Evolutionary conservation across 1,140 invertebrate species (phyloP).

Genomic region (Cataglyphis hispanica): DNA sequence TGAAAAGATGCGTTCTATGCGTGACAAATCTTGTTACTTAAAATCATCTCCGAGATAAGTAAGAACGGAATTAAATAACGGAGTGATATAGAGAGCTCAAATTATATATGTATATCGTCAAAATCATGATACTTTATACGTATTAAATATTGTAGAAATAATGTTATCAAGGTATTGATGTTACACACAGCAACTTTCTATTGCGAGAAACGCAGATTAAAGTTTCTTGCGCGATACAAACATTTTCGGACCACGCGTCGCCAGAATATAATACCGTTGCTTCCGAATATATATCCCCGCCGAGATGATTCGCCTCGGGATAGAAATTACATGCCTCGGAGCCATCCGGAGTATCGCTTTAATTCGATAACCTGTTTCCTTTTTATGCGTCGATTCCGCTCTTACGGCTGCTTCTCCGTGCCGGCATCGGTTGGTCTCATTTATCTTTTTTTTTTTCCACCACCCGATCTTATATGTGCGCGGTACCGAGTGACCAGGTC

Average conservation of each 20-base stretch:
- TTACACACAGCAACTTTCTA: neutral
- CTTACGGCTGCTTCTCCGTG: slow-evolving; percentile 61
- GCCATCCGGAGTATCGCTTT: slow-evolving; percentile 69
- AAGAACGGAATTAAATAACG: slow-evolving; percentile 13
- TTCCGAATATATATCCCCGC: slow-evolving; percentile 56
- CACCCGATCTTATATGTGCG: slow-evolving; percentile 58
- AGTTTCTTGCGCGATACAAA: neutral
- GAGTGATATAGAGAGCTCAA: neutral
- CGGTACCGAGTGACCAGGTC: slow-evolving; percentile 74
- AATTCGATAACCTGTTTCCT: slow-evolving; percentile 82
- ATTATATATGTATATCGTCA: neutral
- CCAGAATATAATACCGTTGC: slow-evolving; percentile 54
- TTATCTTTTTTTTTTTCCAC: slow-evolving; percentile 73
- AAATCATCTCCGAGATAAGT: neutral
- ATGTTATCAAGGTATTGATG: neutral
- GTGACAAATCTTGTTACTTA: slow-evolving; percentile 29
- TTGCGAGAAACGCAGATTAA: neutral
- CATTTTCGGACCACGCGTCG: neutral
- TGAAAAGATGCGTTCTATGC: neutral
- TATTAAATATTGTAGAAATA: neutral
- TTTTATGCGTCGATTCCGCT: slow-evolving; percentile 78
- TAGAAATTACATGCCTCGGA: slow-evolving; percentile 75
- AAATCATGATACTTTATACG: neutral
- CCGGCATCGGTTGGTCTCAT: slow-evolving; percentile 61
- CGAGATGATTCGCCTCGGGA: slow-evolving; percentile 61